A percentile compares a stretch with the other conserved stretches of the same genome.
Conservation (phyloP, 2,888 invertebrate genomes). For the Archaeoteleia sp. region DNA sequence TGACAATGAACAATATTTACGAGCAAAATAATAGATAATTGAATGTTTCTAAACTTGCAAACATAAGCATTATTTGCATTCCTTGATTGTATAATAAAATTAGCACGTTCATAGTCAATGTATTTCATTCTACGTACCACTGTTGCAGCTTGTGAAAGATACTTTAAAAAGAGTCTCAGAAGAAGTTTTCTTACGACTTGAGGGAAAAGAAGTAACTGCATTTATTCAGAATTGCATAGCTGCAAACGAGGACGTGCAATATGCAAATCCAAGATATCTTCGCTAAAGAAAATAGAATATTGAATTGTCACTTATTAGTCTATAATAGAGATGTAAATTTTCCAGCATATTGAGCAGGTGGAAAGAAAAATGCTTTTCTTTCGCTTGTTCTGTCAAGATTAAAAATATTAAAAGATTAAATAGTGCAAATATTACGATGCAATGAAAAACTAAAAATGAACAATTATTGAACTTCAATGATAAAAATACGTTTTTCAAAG, state of each 20-base stretch:
- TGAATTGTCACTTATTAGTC: conserved; percentile 25
- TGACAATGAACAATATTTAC: conserved; percentile 14
- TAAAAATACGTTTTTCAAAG: not conserved
- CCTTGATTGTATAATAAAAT: conserved; percentile 22
- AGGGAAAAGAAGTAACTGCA: conserved; percentile 15
- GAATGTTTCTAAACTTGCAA: not conserved
- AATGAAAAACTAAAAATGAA: conserved; percentile 8
- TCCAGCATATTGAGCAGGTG: conserved; percentile 1
- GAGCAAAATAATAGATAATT: conserved; percentile 4
- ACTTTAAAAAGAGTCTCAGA: conserved; percentile 10
- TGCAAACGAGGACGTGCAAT: conserved; percentile 29
- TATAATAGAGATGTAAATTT: conserved; percentile 20
- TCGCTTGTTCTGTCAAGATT: not conserved
- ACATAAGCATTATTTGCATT: not conserved
- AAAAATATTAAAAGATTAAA: not conserved
- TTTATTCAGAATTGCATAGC: conserved; percentile 29
- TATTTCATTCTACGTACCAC: conserved; percentile 1
- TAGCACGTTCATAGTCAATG: conserved; percentile 15
- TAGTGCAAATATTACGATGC: not conserved
- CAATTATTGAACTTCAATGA: conserved; percentile 1
- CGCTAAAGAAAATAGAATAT: conserved; percentile 18
- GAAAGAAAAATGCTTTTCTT: not conserved
- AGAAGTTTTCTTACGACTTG: conserved; percentile 20
- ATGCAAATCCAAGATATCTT: conserved; percentile 26
- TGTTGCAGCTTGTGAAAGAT: conserved; percentile 13